phyloP scores from a whole-genome alignment of 1,140 invertebrate species.

The Aphis gossypii region DNA sequence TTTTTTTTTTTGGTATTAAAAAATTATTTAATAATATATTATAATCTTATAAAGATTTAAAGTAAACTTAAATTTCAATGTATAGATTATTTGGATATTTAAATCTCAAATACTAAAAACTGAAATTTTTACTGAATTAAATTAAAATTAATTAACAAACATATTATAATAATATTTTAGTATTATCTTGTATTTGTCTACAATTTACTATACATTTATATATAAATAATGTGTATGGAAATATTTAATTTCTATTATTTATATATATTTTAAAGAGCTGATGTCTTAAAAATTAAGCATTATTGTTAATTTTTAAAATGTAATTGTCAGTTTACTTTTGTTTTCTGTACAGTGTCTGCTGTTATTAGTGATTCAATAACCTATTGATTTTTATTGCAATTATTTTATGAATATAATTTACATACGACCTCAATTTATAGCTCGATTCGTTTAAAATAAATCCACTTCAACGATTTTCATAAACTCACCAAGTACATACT shows the following conservation, averaged over 20 bases:
- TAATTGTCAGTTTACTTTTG: neutral
- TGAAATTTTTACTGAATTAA: neutral
- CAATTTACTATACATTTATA: neutral
- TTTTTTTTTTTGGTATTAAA: no score
- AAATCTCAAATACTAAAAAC: neutral
- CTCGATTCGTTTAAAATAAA: constrained; percentile 26
- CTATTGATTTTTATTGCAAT: neutral
- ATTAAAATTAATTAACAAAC: neutral
- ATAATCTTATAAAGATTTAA: neutral
- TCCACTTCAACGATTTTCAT: constrained; percentile 35
- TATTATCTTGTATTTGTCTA: neutral
- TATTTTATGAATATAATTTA: constrained; percentile 24
- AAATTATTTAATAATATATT: neutral
- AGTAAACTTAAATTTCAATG: neutral
- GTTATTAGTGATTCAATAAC: constrained; percentile 8
- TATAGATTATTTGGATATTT: neutral
- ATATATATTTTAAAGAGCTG: neutral
- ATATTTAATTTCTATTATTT: neutral
- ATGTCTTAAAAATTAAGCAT: neutral
- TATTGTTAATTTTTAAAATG: neutral
- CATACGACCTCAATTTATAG: neutral
- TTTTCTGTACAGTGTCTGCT: neutral
- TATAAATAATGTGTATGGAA: neutral
- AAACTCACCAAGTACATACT: constrained; percentile 19
- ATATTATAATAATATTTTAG: neutral